Percentiles rank a stretch among this genome's conserved stretches.
Evolutionary conservation across 2,797 vertebrate genomes (phyloP).

Genomic region (Lutjanus argentimaculatus): DNA sequence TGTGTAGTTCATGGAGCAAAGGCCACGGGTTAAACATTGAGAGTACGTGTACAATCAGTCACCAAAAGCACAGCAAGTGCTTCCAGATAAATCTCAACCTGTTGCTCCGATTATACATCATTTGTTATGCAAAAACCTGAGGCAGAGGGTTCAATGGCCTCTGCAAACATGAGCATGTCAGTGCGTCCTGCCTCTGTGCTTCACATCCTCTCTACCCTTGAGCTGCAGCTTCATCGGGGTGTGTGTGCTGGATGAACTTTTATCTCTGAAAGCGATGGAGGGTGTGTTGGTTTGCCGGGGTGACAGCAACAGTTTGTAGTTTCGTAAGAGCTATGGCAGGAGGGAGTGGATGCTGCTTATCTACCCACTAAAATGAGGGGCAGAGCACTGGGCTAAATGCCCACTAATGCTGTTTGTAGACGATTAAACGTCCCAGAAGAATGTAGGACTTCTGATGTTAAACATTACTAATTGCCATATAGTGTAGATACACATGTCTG

Average conservation of each 20-base stretch:
- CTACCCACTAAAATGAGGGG: neutral
- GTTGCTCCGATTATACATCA: slow-evolving; percentile 5
- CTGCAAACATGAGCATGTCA: slow-evolving; percentile 55
- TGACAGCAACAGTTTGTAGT: neutral
- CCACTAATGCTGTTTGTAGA: neutral
- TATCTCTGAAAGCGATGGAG: neutral
- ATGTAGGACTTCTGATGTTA: neutral
- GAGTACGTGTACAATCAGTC: neutral
- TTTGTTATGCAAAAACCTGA: slow-evolving; percentile 59
- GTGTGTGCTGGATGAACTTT: neutral
- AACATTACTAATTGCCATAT: neutral
- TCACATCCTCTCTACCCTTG: neutral
- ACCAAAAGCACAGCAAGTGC: neutral
- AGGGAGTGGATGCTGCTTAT: neutral
- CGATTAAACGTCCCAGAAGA: neutral
- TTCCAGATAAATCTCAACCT: slow-evolving; percentile 37
- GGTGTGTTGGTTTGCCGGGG: slow-evolving; percentile 9
- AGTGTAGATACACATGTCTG: neutral
- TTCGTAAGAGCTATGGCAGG: neutral
- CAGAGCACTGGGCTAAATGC: slow-evolving; percentile 7
- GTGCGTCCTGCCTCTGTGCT: slow-evolving; percentile 1
- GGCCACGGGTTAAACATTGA: slow-evolving; percentile 1
- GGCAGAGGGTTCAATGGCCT: slow-evolving; percentile 47
- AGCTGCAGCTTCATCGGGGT: slow-evolving; percentile 9
- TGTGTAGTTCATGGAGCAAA: slow-evolving; percentile 22